phyloP scores from a whole-genome alignment of 2,888 invertebrate species.

The Polydrusus tereticollis region DNA sequence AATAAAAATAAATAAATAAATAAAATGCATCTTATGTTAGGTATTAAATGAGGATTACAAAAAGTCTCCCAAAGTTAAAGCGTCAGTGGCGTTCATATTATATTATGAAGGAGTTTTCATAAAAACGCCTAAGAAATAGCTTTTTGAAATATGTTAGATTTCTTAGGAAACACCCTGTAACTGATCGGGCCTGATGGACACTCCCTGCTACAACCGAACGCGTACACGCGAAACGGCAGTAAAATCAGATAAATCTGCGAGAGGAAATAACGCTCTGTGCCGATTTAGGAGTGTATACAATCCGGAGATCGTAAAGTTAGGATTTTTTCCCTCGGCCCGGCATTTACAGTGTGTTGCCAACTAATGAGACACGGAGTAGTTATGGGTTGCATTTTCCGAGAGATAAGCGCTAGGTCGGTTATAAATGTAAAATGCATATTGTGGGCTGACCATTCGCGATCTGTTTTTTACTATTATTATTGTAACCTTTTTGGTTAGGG shows the following conservation, averaged over 20 bases:
- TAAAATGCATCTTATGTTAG: too few relatives aligned
- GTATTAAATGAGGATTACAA: too few relatives aligned
- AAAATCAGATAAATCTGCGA: conserved; percentile 43
- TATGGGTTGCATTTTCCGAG: conserved; percentile 4
- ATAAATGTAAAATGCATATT: background rate
- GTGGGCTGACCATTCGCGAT: background rate
- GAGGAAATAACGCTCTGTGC: conserved; percentile 34
- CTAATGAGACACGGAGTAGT: conserved; percentile 40
- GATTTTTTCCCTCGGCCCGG: conserved; percentile 22
- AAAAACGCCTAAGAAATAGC: too few relatives aligned
- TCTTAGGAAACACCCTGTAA: too few relatives aligned
- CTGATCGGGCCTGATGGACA: conserved; percentile 10
- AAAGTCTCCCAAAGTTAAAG: too few relatives aligned
- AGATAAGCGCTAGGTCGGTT: background rate
- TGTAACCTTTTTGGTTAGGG: too few relatives aligned
- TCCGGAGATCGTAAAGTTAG: conserved; percentile 33
- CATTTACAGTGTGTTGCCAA: conserved; percentile 32
- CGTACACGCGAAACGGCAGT: conserved; percentile 29
- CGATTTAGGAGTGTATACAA: conserved; percentile 44
- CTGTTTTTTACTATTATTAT: too few relatives aligned
- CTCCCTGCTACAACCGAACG: conserved; percentile 28
- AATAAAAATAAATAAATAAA: too few relatives aligned
- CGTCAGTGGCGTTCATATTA: too few relatives aligned
- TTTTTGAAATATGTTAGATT: too few relatives aligned
- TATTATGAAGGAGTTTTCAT: too few relatives aligned